Evolutionary conservation across 2,113 vertebrate species (phyloP).

Genomic region (Sisor rabdophorus): DNA sequence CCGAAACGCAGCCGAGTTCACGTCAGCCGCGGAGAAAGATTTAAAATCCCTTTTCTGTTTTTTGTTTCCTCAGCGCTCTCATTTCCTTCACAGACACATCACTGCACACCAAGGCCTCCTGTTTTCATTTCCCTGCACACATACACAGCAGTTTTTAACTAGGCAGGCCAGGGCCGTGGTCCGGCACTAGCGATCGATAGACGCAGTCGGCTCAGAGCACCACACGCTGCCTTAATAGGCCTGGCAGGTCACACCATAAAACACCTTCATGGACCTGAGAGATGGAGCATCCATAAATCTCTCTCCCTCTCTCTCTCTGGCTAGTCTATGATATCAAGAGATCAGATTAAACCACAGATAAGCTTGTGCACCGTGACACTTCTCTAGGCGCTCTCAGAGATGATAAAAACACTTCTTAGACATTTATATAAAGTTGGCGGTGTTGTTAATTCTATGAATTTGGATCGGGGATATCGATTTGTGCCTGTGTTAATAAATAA

Average conservation of each 20-base stretch:
- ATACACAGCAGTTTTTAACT: constrained; percentile 65
- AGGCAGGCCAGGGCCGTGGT: constrained; percentile 58
- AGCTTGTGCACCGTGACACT: not conserved
- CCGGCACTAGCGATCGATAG: constrained; percentile 66
- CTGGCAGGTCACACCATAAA: constrained; percentile 69
- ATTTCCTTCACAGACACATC: constrained; percentile 67
- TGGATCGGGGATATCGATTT: too few relatives aligned
- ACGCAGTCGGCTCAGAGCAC: constrained; percentile 64
- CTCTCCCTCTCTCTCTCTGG: constrained; percentile 23
- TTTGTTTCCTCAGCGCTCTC: constrained; percentile 61
- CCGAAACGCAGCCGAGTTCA: constrained; percentile 58
- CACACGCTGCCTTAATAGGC: constrained; percentile 64
- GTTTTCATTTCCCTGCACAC: constrained; percentile 69
- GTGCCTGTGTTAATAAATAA: too few relatives aligned
- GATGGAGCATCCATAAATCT: constrained; percentile 61
- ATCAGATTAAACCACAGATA: constrained; percentile 5
- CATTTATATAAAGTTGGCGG: too few relatives aligned
- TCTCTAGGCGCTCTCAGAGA: not conserved
- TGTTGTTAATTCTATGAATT: too few relatives aligned
- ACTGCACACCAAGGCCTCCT: constrained; percentile 70
- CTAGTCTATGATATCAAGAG: not conserved
- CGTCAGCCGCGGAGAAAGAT: constrained; percentile 62
- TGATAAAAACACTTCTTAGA: not conserved
- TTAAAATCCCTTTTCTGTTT: constrained; percentile 62
- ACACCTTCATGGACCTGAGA: constrained; percentile 63